Evolutionary conservation across 2,888 invertebrate species (phyloP).

Genomic region (Osmoderma eremita): DNA sequence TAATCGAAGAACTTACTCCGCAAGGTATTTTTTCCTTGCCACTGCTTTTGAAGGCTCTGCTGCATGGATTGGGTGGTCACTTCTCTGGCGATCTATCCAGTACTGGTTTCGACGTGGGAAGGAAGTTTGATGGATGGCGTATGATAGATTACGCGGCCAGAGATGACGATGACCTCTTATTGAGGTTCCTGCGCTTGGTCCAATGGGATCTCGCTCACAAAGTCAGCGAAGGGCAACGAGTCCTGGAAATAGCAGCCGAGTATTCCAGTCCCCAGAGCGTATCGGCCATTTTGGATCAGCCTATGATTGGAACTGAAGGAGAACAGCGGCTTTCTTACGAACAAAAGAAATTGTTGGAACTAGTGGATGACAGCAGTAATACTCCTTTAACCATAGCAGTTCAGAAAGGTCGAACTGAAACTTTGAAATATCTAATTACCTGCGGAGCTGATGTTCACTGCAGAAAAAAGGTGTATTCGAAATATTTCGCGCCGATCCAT

Average conservation of each 20-base stretch:
- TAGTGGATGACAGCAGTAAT: neutral
- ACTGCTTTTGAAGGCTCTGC: neutral
- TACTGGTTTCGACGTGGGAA: neutral
- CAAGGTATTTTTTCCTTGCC: neutral
- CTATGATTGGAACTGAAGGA: neutral
- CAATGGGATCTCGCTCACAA: neutral
- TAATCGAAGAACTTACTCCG: neutral
- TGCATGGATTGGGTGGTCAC: neutral
- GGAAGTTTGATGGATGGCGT: slow-evolving; percentile 12
- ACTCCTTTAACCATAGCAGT: neutral
- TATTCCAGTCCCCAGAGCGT: neutral
- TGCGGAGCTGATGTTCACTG: neutral
- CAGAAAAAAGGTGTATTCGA: neutral
- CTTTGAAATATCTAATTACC: slow-evolving; percentile 12
- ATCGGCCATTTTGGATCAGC: slow-evolving; percentile 4
- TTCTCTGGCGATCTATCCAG: neutral
- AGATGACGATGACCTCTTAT: neutral
- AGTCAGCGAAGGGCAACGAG: neutral
- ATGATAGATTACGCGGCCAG: slow-evolving; percentile 3
- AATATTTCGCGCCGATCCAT: neutral
- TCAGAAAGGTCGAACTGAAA: neutral
- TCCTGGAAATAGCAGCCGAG: slow-evolving; percentile 12
- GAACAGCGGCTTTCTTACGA: neutral
- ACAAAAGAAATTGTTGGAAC: neutral
- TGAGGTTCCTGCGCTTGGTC: neutral